Evolutionary conservation across 2,888 invertebrate species (phyloP).

Genomic region (Diarsia mendica): DNA sequence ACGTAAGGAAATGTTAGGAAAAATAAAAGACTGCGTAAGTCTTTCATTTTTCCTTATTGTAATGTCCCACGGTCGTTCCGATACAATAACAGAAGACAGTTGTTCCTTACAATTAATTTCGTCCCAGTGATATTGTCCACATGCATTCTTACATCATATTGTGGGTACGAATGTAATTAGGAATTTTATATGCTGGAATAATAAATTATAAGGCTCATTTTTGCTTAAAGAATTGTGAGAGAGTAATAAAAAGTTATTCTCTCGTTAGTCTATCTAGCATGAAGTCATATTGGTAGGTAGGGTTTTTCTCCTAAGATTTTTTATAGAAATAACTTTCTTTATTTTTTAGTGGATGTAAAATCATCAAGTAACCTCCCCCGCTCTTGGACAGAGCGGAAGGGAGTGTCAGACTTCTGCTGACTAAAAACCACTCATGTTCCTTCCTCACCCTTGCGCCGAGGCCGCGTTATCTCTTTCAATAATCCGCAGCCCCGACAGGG

Average conservation of each 20-base stretch:
- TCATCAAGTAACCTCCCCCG: too few species aligned
- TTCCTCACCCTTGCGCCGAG: too few species aligned
- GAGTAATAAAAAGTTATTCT: not conserved
- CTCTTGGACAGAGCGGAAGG: too few species aligned
- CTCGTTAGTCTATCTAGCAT: not conserved
- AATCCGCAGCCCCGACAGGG: too few species aligned
- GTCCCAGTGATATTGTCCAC: constrained; percentile 23
- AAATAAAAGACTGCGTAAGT: not conserved
- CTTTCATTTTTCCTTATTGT: constrained; percentile 26
- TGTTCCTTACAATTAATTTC: constrained; percentile 34
- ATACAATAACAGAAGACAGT: constrained; percentile 35
- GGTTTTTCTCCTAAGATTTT: not conserved
- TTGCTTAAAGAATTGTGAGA: not conserved
- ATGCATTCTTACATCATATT: constrained; percentile 18
- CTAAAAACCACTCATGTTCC: too few species aligned
- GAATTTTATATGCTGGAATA: constrained; percentile 8
- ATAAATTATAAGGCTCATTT: not conserved
- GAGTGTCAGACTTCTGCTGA: too few species aligned
- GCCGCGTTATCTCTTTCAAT: too few species aligned
- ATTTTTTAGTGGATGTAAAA: too few species aligned
- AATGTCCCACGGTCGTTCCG: not conserved
- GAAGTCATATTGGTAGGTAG: not conserved
- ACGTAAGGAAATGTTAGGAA: not conserved
- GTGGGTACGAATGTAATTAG: constrained; percentile 28
- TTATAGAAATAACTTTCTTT: too few species aligned